phyloP scores from a whole-genome alignment of 2,888 invertebrate species.

The Aspidiotus rigidus region DNA sequence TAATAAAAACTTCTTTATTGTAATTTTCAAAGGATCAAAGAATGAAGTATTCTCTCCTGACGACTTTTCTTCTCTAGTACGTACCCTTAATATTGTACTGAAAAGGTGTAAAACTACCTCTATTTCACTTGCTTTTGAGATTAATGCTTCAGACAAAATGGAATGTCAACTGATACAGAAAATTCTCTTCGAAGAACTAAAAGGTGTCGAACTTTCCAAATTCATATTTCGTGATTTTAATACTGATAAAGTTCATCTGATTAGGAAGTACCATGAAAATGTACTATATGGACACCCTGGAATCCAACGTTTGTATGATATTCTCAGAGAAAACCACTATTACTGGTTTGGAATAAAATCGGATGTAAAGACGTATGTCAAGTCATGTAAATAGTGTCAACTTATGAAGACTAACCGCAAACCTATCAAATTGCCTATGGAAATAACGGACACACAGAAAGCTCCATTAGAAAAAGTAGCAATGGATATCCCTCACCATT shows the following conservation, averaged over 20 bases:
- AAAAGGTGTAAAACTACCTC: too few species aligned
- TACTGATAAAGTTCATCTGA: background rate
- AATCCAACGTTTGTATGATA: background rate
- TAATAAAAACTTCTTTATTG: too few species aligned
- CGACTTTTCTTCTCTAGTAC: too few species aligned
- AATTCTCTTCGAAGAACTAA: too few species aligned
- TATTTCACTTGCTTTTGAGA: too few species aligned
- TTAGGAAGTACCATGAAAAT: background rate
- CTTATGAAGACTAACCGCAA: background rate
- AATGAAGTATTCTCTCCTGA: too few species aligned
- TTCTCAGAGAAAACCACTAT: background rate
- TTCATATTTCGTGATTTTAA: too few species aligned
- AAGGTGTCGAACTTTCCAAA: too few species aligned
- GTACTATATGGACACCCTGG: constrained; percentile 4
- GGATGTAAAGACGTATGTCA: background rate
- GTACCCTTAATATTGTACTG: too few species aligned
- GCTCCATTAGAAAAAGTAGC: background rate
- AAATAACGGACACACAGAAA: background rate
- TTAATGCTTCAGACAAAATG: too few species aligned
- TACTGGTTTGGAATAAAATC: constrained; percentile 9
- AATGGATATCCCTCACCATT: background rate
- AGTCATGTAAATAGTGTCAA: background rate
- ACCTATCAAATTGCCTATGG: constrained; percentile 13
- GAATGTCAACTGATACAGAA: too few species aligned
- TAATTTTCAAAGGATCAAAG: too few species aligned